Base-by-base conservation (phyloP, 2,888 invertebrate genomes). In the Eledona agricola region DNA sequence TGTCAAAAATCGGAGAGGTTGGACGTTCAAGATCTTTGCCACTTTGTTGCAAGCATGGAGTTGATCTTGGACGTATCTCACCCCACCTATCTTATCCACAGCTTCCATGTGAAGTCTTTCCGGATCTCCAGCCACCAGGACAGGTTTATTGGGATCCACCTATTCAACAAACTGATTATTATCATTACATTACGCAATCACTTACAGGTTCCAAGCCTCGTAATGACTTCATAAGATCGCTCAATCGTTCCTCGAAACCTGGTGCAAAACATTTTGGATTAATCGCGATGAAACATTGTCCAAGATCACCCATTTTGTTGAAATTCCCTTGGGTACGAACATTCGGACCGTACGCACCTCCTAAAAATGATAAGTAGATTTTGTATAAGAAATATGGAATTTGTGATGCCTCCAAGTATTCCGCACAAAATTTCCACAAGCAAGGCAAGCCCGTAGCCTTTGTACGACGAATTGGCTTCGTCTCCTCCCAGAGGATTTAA, bases 341-440 rank as follows among this genome's bases (percentile, higher is more conserved):
- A 64, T 89, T 83, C 12, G 88, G 88, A 0, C 92, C 93, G 68
- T 85, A 92, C 5, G 37, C 28, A 2, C 69, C 22, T 10, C 42
- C 35, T n/a, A n/a, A n/a, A n/a, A n/a, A n/a, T n/a, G n/a, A n/a
- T n/a, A n/a, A n/a, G n/a, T n/a, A 58, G 10, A 68, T n/a, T 13
- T 6, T 7, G 19, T 26, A 6, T 4, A 26, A 26, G 5, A 7
- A 26, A n/a, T n/a, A n/a, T n/a, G n/a, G n/a, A n/a, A n/a, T n/a
- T n/a, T 31, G 38, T 7, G 52, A 7, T 11, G 95, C 69, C 70
- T 40, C 1, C 95, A 92, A 1, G 89, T 85, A 40, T 83, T 83
- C 95, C 96, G 68, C 89, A 89, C 47, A 96, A 83, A 2, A 94
- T 79, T 67, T 97, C 97, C 1, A 95, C 93, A 83, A 95, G 82